phyloP scores from a whole-genome alignment of 2,888 invertebrate genomes.

The Phyto melanocephala region DNA sequence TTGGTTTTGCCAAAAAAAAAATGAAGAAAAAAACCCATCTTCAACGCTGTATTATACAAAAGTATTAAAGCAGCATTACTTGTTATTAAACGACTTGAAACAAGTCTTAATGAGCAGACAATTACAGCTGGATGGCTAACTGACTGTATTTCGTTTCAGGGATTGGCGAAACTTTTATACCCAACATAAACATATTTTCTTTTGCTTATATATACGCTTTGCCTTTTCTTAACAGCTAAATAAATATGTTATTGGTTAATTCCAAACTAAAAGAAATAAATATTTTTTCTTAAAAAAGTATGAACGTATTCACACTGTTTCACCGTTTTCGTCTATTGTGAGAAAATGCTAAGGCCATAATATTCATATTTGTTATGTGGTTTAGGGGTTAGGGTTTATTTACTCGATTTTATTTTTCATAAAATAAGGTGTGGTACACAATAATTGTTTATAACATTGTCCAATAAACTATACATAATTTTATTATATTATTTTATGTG shows the following conservation, averaged over 20 bases:
- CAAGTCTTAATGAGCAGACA: slow-evolving; percentile 49
- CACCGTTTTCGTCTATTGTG: not conserved
- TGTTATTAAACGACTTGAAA: slow-evolving; percentile 43
- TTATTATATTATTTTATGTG: too few species aligned
- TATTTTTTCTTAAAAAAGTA: too few species aligned
- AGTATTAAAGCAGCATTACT: slow-evolving; percentile 35
- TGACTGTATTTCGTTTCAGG: not conserved
- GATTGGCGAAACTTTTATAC: slow-evolving; percentile 13
- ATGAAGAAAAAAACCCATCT: not conserved
- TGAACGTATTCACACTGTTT: not conserved
- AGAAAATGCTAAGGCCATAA: not conserved
- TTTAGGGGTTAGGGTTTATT: too few species aligned
- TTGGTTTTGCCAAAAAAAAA: slow-evolving; percentile 17
- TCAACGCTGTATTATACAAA: slow-evolving; percentile 29
- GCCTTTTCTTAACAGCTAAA: slow-evolving; percentile 15
- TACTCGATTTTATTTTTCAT: not conserved
- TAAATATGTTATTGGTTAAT: slow-evolving; percentile 15
- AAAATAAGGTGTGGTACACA: not conserved
- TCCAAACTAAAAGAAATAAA: not conserved
- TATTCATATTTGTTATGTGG: not conserved
- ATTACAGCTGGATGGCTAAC: slow-evolving; percentile 25
- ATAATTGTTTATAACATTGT: not conserved
- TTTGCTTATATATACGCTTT: not conserved
- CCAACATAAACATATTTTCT: not conserved
- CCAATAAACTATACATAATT: too few species aligned